Evolutionary conservation across 2,113 vertebrate species (phyloP), one percentile per base, ranked within the genome.

Genomic region (cat (Felis catus)): DNA sequence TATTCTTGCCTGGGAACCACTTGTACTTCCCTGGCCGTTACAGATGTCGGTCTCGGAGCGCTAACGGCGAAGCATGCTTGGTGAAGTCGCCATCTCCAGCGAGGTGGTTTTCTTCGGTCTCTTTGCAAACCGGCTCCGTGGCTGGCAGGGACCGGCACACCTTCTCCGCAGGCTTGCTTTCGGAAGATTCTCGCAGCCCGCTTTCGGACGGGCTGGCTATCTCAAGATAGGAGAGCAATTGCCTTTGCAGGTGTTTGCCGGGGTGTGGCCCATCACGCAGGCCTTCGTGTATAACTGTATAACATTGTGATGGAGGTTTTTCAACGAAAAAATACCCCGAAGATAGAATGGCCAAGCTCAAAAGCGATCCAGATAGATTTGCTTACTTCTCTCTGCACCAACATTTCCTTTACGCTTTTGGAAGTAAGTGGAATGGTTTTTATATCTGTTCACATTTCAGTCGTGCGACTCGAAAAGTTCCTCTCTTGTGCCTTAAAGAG

Each of bases 371-470:
- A 97, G 95, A 97, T 93, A 97, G 97, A 96, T 90, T 98, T 98
- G 97, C 58, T 98, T 97, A 98, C 97, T 96, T 98, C 89, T 86
- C 98, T 97, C 87, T 55, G 92, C 91, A 89, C 82, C 97, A 90
- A 19, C 12, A 53, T 95, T 96, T 87, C 31, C 83, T 97, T 97
- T 94, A 97, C 97, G 92, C 97, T 94, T 82, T 98, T 91, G 78
- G 85, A 97, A 98, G 96, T 97, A 84, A 89, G 97, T 98, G 97
- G 92, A 98, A 94, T 98, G 81, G 97, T 89, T 95, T 98, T 98
- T 97, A 97, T 95, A 96, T 96, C 95, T 74, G 29, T 97, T 98
- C 89, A 48, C 66, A 91, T 97, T 98, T 97, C 96, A 95, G 15
- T 95, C 97, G 94, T 36, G 51, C 96, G 96, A 96, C 97, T 96